Evolutionary conservation across 2,888 invertebrate species (phyloP).

Genomic region (Cephus pulcher): DNA sequence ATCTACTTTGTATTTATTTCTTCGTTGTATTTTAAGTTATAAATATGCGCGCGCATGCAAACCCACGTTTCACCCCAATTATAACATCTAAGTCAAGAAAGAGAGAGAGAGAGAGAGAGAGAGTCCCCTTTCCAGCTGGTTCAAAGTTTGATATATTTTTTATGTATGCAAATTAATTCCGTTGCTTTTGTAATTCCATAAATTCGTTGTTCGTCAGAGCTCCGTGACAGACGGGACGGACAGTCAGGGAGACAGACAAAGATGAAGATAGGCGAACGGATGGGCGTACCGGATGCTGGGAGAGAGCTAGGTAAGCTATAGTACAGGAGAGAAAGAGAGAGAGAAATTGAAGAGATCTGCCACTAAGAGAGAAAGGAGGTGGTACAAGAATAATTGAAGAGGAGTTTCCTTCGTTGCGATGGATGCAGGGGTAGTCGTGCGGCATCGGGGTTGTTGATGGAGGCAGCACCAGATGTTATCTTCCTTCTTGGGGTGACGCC

Average conservation of each 20-base stretch:
- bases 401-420: constrained; percentile 56
- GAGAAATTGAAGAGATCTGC: constrained; percentile 1
- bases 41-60: neutral
- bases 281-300: constrained; percentile 49
- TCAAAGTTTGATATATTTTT: constrained; percentile 47
- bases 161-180: constrained; percentile 56
- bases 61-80: neutral
- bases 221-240: constrained; percentile 49
- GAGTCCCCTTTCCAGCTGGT: constrained; percentile 20
- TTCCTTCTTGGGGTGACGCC: constrained; percentile 57
- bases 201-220: constrained; percentile 50
- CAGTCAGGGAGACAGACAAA: neutral
- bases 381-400: constrained; percentile 62
- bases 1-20: too few species aligned
- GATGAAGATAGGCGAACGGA: constrained; percentile 6
- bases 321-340: constrained; percentile 23
- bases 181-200: constrained; percentile 54
- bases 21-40: too few species aligned
- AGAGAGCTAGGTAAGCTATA: constrained; percentile 36
- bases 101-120: neutral
- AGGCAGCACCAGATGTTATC: constrained; percentile 62
- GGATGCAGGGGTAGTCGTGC: constrained; percentile 40
- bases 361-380: constrained; percentile 20
- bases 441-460: constrained; percentile 56
- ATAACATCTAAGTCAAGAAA: neutral